Conservation (phyloP, 2,797 vertebrate genomes). For the Monodelphis domestica region DNA sequence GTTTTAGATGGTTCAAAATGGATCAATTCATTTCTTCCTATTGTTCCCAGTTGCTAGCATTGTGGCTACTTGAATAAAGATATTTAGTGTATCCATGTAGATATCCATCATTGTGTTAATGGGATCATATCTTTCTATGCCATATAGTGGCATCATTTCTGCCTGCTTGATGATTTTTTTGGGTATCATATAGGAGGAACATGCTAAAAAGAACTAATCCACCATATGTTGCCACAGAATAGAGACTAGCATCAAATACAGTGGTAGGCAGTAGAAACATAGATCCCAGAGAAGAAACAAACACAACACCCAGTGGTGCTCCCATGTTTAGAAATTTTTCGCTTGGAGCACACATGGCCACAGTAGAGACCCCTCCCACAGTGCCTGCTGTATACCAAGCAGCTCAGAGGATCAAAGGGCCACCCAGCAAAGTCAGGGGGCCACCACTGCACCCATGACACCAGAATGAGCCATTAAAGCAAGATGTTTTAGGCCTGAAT, state of each 20-base stretch:
- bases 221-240: constrained; percentile 94
- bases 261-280: constrained; percentile 97
- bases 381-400: constrained; percentile 98
- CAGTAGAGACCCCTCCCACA: constrained; percentile 94
- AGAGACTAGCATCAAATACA: constrained; percentile 91
- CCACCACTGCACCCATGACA: constrained; percentile 96
- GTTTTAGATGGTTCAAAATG: constrained; percentile 13
- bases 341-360: constrained; percentile 97
- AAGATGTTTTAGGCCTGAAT: constrained; percentile 91
- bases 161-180: constrained; percentile 94
- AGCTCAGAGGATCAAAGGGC: constrained; percentile 94
- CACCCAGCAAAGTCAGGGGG: constrained; percentile 95
- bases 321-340: constrained; percentile 98
- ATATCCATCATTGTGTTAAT: constrained; percentile 97
- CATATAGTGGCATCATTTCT: constrained; percentile 90
- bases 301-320: constrained; percentile 93
- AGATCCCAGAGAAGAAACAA: constrained; percentile 95
- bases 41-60: constrained; percentile 88
- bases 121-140: constrained; percentile 91
- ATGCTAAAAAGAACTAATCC: constrained; percentile 95
- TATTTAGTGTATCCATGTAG: constrained; percentile 97
- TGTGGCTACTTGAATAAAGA: constrained; percentile 95
- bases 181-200: constrained; percentile 96
- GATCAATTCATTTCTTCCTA: constrained; percentile 89
- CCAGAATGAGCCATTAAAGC: constrained; percentile 97